Conservation (phyloP, 2,888 invertebrate species). For the Harpalus rubripes region DNA sequence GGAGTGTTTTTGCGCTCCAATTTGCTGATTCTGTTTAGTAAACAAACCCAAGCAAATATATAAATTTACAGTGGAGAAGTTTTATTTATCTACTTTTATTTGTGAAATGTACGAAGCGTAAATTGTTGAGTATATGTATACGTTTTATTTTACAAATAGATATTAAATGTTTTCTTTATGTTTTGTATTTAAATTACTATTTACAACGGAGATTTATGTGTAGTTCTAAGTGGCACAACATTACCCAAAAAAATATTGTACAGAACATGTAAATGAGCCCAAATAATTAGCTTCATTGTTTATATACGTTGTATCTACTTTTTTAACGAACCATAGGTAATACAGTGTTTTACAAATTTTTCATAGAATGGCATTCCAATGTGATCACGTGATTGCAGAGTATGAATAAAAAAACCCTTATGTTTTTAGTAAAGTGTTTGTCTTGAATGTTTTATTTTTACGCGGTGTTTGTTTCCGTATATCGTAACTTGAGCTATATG, state of each 20-base stretch:
- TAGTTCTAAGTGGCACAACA: not conserved
- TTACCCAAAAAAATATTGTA: not conserved
- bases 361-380: too few species aligned
- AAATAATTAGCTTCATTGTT: too few species aligned
- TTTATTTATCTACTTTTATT: slow-evolving; percentile 11
- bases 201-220: not conserved
- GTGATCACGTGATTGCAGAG: too few species aligned
- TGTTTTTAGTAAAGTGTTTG: too few species aligned
- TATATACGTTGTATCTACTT: too few species aligned
- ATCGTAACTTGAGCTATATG: too few species aligned
- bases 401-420: too few species aligned
- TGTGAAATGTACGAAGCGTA: not conserved
- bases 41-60: slow-evolving; percentile 1
- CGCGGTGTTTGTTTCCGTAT: too few species aligned
- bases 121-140: not conserved
- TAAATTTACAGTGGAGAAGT: not conserved
- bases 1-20: slow-evolving; percentile 56
- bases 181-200: not conserved
- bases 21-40: slow-evolving; percentile 39
- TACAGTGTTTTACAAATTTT: too few species aligned
- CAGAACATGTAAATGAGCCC: too few species aligned
- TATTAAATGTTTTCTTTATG: not conserved
- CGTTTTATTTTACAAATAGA: not conserved
- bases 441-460: too few species aligned
- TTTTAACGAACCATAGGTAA: too few species aligned